Conservation (phyloP, 1,140 invertebrate genomes). For the Fragariocoptes setiger region DNA sequence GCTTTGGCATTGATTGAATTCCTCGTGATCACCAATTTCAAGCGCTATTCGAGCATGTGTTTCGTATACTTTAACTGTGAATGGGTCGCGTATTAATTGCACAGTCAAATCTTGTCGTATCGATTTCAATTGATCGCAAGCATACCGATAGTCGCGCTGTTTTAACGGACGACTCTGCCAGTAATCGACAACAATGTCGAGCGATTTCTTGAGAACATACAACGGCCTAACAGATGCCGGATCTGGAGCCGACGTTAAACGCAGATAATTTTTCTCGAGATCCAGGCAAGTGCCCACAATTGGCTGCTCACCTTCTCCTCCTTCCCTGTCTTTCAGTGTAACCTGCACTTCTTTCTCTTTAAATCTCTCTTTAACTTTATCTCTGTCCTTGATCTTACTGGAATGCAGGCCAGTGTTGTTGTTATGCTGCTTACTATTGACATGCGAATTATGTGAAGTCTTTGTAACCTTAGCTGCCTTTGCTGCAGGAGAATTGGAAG, state of each 20-base stretch:
- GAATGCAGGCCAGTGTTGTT: not conserved
- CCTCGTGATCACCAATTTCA: constrained; percentile 85
- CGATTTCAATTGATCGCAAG: constrained; percentile 90
- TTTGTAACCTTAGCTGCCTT: too few relatives aligned
- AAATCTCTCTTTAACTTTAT: too few relatives aligned
- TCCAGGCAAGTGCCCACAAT: constrained; percentile 70
- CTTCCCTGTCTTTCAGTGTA: not conserved
- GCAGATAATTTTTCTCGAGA: constrained; percentile 71
- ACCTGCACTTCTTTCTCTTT: too few relatives aligned
- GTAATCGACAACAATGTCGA: constrained; percentile 56
- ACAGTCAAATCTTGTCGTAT: constrained; percentile 94
- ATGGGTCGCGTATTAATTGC: constrained; percentile 67
- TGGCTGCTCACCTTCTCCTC: constrained; percentile 19
- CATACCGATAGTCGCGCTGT: constrained; percentile 70
- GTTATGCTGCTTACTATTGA: too few relatives aligned
- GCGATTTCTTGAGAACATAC: constrained; percentile 43
- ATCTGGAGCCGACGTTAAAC: constrained; percentile 69
- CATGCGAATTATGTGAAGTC: too few relatives aligned
- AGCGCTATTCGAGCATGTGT: constrained; percentile 83
- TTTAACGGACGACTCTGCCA: constrained; percentile 36
- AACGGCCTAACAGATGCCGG: constrained; percentile 59
- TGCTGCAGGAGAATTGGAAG: too few relatives aligned
- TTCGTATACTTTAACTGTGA: constrained; percentile 88
- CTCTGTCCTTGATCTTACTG: not conserved
- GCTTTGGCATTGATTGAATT: constrained; percentile 96